Base-by-base conservation (phyloP, 92 coral and sea anemone genomes). In the Porites lobata region DNA sequence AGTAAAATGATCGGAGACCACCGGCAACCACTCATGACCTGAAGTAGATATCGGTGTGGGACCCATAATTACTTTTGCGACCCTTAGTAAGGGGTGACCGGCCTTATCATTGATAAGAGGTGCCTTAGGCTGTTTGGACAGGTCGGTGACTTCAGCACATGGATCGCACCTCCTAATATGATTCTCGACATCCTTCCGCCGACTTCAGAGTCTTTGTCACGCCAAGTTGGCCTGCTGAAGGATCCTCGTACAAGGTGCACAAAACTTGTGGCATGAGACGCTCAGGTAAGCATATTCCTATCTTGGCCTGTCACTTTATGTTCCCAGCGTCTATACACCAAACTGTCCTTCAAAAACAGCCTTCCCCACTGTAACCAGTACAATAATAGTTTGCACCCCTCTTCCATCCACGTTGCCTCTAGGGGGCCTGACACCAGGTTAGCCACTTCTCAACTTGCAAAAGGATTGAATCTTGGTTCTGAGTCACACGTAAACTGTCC, bases 141-240 rank as follows among this genome's bases (percentile, higher is more conserved):
- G 83, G 67, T 66, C 79, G 58, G 84, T 88, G 61, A 74, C 67
- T 68, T 80, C 92, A 58, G 90, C 91, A 77, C 89, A 86, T 47
- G 85, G 50, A 29, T 58, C 83, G 50, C 94, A 91, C 76, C 83
- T 71, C 59, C 75, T 67, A 53, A 81, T 65, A 63, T 79, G 83
- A 19, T 81, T 75, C 22, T 75, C 92, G 17, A 83, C 92, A 77
- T 76, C 84, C 22, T n/a, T 76, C 50, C 84, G 86, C 73, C 80
- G 32, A 63, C 90, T 74, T 88, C 59, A 72, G 69, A 52, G 85
- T 83, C 19, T 84, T 69, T 10, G 69, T 63, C 29, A 90, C 81
- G 14, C 96, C 93, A 15, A 78, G 85, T 76, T 93, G 96, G 32
- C 93, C 96, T 32, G 91, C 77, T 71, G 88, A 89, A 20, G 96